Percentiles rank a stretch among this genome's conserved stretches.
Evolutionary conservation across 2,888 invertebrate genomes (phyloP).

Genomic region (Meganola albula): DNA sequence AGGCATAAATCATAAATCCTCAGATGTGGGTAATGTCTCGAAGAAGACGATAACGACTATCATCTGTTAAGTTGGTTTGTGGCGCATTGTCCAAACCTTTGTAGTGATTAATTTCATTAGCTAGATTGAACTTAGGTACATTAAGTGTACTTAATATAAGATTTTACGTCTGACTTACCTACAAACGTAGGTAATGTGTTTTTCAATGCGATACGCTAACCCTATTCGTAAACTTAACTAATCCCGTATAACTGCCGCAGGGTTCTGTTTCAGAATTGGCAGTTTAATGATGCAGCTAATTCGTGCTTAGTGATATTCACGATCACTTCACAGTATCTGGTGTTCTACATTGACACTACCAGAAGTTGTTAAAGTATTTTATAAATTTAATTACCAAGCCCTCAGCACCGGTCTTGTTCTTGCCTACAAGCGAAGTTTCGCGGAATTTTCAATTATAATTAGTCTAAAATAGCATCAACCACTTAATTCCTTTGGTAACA

Average conservation of each 20-base stretch:
- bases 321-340: conserved; percentile 46
- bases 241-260: conserved; percentile 39
- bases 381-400: no score
- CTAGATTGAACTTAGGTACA: neutral
- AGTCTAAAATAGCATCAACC: no score
- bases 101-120: conserved; percentile 9
- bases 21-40: conserved; percentile 23
- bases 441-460: no score
- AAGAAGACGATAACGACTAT: conserved; percentile 16
- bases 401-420: no score
- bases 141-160: no score
- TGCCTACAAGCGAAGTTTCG: no score
- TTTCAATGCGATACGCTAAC: no score
- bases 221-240: no score
- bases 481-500: no score
- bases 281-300: conserved; percentile 55
- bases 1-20: no score
- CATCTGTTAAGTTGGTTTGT: conserved; percentile 17
- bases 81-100: conserved; percentile 7
- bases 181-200: no score
- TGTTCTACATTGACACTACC: conserved; percentile 28
- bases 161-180: no score
- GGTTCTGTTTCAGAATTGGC: conserved; percentile 46
- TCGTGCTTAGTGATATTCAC: conserved; percentile 42
- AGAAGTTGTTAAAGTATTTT: conserved; percentile 16